These are phyloP conservation scores for Neolamprologus ventralis DNA, from an alignment of 2,113 vertebrate species.

Conservation along the genomic window DNA sequence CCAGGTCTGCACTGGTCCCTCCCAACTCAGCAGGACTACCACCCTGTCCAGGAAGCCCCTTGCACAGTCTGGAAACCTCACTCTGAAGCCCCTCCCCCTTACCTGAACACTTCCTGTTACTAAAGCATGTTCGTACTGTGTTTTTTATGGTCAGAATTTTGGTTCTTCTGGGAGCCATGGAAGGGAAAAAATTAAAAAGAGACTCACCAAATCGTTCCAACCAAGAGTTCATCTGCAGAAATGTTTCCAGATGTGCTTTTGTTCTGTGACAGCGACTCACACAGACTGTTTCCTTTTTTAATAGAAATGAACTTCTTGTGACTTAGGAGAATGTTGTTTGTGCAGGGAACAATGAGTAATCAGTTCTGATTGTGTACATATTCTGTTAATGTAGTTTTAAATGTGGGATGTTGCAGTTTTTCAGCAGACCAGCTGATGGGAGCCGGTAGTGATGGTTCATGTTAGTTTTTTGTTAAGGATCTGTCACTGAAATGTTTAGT, in stretches of 20 bases:
- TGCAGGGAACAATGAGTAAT: slow-evolving; percentile 14
- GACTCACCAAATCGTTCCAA: neutral
- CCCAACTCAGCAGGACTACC: slow-evolving; percentile 62
- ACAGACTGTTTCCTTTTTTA: slow-evolving; percentile 5
- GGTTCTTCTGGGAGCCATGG: neutral
- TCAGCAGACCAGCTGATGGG: slow-evolving; percentile 2
- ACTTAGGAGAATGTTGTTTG: slow-evolving; percentile 35
- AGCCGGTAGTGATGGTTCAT: slow-evolving; percentile 70
- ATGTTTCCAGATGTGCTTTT: neutral
- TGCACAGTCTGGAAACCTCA: slow-evolving; percentile 98
- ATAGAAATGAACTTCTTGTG: slow-evolving; percentile 26
- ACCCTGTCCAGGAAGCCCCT: slow-evolving; percentile 90
- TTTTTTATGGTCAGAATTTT: neutral
- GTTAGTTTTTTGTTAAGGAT: neutral
- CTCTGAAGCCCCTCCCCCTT: slow-evolving; percentile 70
- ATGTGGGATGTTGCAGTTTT: neutral
- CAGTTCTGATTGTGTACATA: slow-evolving; percentile 37
- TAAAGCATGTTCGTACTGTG: neutral
- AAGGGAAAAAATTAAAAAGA: neutral
- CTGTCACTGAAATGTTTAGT: neutral
- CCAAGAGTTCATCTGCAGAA: neutral
- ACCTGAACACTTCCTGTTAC: neutral
- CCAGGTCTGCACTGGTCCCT: slow-evolving; percentile 70
- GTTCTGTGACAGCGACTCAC: neutral
- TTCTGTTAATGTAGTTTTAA: slow-evolving; percentile 70